Evolutionary conservation across 2,888 invertebrate genomes (phyloP).

Genomic region (Mamestra brassicae): DNA sequence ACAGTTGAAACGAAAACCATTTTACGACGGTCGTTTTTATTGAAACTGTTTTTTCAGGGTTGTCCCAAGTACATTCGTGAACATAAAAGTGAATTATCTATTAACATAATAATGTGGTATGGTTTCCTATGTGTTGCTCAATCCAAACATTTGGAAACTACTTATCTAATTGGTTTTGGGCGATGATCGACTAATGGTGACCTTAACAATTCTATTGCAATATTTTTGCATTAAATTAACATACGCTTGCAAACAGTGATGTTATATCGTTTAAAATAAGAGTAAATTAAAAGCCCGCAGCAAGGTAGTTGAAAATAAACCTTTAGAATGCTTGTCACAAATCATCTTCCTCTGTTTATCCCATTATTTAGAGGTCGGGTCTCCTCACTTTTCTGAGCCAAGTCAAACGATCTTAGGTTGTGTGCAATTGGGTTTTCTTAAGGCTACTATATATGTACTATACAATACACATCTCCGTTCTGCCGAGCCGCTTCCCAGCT

Average conservation of each 20-base stretch:
- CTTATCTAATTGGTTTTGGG: neutral
- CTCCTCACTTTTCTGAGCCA: no score
- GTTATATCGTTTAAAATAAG: no score
- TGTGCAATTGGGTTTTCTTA: no score
- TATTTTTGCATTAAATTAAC: conserved; percentile 10
- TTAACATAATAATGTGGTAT: neutral
- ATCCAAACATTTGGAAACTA: conserved; percentile 11
- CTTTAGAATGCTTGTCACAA: no score
- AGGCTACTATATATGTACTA: no score
- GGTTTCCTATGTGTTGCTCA: conserved; percentile 5
- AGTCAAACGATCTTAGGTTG: no score
- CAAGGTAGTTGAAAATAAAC: neutral
- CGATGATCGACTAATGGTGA: neutral
- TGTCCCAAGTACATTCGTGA: neutral
- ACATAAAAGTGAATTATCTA: neutral
- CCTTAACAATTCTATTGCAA: conserved; percentile 26
- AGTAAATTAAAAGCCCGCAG: no score
- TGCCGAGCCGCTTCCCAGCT: no score
- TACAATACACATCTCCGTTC: no score
- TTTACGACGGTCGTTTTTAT: neutral
- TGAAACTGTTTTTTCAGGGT: neutral
- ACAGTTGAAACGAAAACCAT: neutral
- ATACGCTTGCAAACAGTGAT: neutral
- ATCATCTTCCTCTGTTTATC: no score
- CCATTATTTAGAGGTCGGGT: no score